These are phyloP conservation scores for Andrena camellia DNA, from an alignment of 2,888 invertebrate genomes.

Conservation along the genomic window DNA sequence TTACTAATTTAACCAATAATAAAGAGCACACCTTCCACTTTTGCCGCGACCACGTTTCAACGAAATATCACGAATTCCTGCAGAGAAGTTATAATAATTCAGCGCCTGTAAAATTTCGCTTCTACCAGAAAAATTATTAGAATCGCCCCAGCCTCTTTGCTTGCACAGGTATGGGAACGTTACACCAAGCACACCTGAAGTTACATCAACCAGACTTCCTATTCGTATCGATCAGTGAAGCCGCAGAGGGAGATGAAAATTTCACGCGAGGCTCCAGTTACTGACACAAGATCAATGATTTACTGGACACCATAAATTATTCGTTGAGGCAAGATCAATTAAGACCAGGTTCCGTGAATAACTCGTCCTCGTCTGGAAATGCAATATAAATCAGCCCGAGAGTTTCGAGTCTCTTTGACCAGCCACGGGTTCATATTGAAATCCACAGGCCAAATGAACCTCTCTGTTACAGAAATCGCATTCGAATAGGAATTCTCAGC, in stretches of 20 bases:
- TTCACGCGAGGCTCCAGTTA: background rate
- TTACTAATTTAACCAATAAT: background rate
- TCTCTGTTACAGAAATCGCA: conserved; percentile 55
- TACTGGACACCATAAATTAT: background rate
- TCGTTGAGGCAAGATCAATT: conserved; percentile 17
- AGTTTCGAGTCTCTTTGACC: conserved; percentile 47
- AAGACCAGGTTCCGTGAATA: background rate
- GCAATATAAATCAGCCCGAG: conserved; percentile 35
- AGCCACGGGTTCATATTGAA: conserved; percentile 29
- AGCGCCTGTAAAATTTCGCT: no score
- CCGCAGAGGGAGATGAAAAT: no score
- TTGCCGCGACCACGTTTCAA: background rate
- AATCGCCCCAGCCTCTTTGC: no score
- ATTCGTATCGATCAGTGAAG: background rate
- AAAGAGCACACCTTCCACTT: background rate
- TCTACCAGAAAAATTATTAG: no score
- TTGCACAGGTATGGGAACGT: no score
- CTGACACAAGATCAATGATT: background rate
- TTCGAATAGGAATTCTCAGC: conserved; percentile 31
- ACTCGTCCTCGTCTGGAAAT: conserved; percentile 18
- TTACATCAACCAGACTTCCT: background rate
- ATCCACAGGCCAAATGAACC: conserved; percentile 40
- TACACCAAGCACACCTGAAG: background rate
- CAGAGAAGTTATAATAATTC: background rate
- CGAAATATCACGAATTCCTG: background rate